Evolutionary conservation across 1,140 invertebrate species (phyloP), one percentile per base, ranked within the genome.

Genomic region (Danaus plexippus): DNA sequence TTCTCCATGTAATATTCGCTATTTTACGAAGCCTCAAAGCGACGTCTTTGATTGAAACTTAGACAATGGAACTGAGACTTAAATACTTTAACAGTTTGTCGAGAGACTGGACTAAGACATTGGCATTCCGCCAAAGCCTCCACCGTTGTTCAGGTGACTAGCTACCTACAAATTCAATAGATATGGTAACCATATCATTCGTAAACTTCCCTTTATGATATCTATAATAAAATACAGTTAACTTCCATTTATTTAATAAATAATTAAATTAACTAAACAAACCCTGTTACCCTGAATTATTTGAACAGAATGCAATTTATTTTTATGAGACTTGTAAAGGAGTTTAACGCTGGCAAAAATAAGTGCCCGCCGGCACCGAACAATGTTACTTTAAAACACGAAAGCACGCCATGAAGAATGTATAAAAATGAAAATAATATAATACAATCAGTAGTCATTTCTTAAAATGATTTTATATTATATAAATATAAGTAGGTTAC

Each of bases 71-170:
- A 47, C 57, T 61, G 59, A 42, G 48, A 65, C 65, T 64, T 67
- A 67, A 67, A 65, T 70, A 65, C 68, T 67, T 70, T 63, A 63
- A 71, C 66, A 61, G 66, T 71, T 71, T 59, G 57, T 54, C 61
- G 53, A 61, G 44, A 58, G 54, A 60, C 44, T 57, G 50, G 49
- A 62, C 61, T 57, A 54, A 55, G 61, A 66, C 58, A 56, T 57
- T 67, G 64, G 64, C 61, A 53, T 52, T 44, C 44, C 43, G 61
- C 61, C 64, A 67, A 47, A 52, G 57, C 53, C 56, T 63, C 47
- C 43, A 47, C 22, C 57, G 52, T 43, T 56, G 53, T 57, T 66
- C 57, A 66, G 59, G 59, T 66, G 55, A 49, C 54, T 54, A 50
- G 53, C 57, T 52, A 52, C 18, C 49, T 46, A 52, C 46, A 52